Evolutionary conservation across 2,113 vertebrate genomes (phyloP).

Genomic region (Xyliphius kryptos): DNA sequence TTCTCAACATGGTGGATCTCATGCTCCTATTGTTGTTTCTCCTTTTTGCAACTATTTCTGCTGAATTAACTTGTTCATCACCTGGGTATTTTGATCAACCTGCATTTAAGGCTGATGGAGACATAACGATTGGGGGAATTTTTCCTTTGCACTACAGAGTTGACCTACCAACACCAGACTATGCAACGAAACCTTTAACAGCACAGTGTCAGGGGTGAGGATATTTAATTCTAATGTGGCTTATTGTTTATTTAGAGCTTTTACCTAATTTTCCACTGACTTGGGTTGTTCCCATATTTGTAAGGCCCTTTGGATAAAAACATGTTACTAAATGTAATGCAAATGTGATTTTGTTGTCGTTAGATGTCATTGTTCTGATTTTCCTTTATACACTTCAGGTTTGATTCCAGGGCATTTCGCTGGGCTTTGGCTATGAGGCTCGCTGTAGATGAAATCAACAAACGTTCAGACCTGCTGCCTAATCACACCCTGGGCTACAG

Average conservation of each 20-base stretch:
- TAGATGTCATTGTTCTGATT: background rate
- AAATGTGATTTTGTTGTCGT: background rate
- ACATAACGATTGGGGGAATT: conserved; percentile 53
- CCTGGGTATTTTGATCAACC: conserved; percentile 44
- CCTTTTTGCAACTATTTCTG: conserved; percentile 21
- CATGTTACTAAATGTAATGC: too few relatives aligned
- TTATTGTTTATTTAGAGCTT: background rate
- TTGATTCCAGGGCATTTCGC: conserved; percentile 64
- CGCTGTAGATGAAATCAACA: conserved; percentile 66
- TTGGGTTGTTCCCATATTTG: too few relatives aligned
- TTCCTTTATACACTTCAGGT: conserved; percentile 44
- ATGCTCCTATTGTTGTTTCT: conserved; percentile 31
- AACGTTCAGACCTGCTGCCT: conserved; percentile 49
- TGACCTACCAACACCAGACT: conserved; percentile 56
- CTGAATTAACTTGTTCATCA: conserved; percentile 34
- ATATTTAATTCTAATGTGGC: background rate
- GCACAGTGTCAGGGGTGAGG: conserved; percentile 63
- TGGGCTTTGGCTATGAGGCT: conserved; percentile 66
- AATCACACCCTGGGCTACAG: conserved; percentile 63
- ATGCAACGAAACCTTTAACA: conserved; percentile 49
- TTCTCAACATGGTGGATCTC: conserved; percentile 35
- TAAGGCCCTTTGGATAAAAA: too few relatives aligned
- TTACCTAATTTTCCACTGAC: too few relatives aligned
- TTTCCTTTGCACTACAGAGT: conserved; percentile 58
- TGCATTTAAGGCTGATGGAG: conserved; percentile 46